Conservation (phyloP, 2,113 vertebrate genomes). For the Ophthalmolycus amberensis region DNA sequence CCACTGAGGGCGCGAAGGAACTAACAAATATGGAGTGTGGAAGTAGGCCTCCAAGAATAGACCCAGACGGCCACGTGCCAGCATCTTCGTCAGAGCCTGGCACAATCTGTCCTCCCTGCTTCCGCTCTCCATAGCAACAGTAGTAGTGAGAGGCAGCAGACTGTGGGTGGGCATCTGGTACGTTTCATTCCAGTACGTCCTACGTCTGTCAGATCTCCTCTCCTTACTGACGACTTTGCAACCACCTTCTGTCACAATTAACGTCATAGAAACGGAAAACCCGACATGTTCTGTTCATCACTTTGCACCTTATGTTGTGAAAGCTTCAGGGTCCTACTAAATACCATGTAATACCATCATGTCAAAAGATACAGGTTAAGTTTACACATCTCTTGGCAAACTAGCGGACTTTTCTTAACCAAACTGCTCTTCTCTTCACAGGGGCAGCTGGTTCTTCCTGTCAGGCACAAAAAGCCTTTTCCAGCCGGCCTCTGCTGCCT, state of each 20-base stretch:
- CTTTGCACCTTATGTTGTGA: background rate
- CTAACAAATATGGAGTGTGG: conserved; percentile 77
- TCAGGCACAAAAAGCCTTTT: conserved; percentile 81
- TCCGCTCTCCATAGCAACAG: conserved; percentile 75
- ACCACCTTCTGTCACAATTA: conserved; percentile 25
- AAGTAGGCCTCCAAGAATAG: conserved; percentile 77
- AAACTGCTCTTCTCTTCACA: conserved; percentile 62
- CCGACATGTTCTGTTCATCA: background rate
- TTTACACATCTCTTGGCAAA: background rate
- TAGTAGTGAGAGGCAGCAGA: conserved; percentile 77
- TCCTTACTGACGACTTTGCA: conserved; percentile 58
- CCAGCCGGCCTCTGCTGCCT: conserved; percentile 88
- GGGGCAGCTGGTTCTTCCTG: conserved; percentile 79
- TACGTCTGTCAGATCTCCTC: conserved; percentile 66
- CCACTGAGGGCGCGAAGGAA: conserved; percentile 42
- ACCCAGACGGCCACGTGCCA: conserved; percentile 73
- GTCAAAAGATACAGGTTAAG: background rate
- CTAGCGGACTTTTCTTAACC: conserved; percentile 3
- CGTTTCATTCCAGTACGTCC: conserved; percentile 52
- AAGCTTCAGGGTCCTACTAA: background rate
- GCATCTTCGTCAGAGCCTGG: conserved; percentile 73
- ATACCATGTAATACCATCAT: background rate
- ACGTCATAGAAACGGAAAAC: background rate
- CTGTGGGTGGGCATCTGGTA: conserved; percentile 76
- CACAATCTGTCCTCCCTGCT: conserved; percentile 69